A percentile compares a stretch with the other conserved stretches of the same genome.
These are phyloP conservation scores for Trichopria drosophilae DNA, from an alignment of 2,888 invertebrate species.

Conservation along the genomic window DNA sequence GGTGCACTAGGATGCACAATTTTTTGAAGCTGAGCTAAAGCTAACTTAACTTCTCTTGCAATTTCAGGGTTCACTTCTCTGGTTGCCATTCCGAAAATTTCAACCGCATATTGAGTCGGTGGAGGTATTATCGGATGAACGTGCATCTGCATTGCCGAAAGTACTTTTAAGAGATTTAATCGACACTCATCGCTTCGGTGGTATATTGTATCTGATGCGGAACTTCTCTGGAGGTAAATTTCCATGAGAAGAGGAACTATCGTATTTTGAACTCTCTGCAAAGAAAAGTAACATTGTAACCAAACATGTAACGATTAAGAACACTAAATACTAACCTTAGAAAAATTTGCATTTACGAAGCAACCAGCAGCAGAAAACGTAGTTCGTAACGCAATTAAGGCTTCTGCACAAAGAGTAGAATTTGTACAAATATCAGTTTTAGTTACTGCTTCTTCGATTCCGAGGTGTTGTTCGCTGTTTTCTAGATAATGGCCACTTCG, in stretches of 20 bases:
- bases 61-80: slow-evolving; percentile 40
- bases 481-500: slow-evolving; percentile 44
- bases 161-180: slow-evolving; percentile 41
- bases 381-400: slow-evolving; percentile 42
- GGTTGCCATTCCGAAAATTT: slow-evolving; percentile 46
- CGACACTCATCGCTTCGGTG: slow-evolving; percentile 41
- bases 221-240: slow-evolving; percentile 41
- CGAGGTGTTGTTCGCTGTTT: too few relatives aligned
- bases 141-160: slow-evolving; percentile 46
- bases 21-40: slow-evolving; percentile 46
- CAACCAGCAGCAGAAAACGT: slow-evolving; percentile 41
- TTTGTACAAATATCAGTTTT: slow-evolving; percentile 31
- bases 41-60: slow-evolving; percentile 41
- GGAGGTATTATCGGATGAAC: slow-evolving; percentile 41
- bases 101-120: slow-evolving; percentile 45
- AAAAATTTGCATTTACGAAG: slow-evolving; percentile 40
- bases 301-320: too few relatives aligned
- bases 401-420: slow-evolving; percentile 43
- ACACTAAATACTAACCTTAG: too few relatives aligned
- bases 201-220: slow-evolving; percentile 42
- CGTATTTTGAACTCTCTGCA: slow-evolving; percentile 42
- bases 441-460: too few relatives aligned
- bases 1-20: slow-evolving; percentile 48
- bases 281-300: too few relatives aligned
- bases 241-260: slow-evolving; percentile 43